Percentiles rank a stretch among this genome's conserved stretches.
phyloP scores from a whole-genome alignment of 1,140 invertebrate species.

The Ips nitidus region DNA sequence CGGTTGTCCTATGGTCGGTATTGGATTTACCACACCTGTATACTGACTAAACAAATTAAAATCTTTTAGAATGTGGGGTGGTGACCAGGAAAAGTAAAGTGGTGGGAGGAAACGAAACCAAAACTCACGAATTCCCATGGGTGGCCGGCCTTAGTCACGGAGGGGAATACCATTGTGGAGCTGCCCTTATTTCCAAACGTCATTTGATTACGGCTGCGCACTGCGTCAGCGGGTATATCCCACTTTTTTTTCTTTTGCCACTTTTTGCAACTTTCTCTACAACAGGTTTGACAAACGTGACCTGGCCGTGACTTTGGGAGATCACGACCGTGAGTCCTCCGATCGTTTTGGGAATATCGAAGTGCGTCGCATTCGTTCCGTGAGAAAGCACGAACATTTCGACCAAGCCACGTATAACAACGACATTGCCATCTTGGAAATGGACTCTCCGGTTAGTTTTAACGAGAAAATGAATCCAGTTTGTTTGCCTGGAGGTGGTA shows the following conservation, averaged over 20 bases:
- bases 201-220: constrained; percentile 65
- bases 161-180: constrained; percentile 74
- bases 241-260: constrained; percentile 10
- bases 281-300: constrained; percentile 53
- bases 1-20: neutral
- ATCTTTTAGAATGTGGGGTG: constrained; percentile 65
- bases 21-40: neutral
- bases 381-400: constrained; percentile 67
- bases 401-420: constrained; percentile 72
- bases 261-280: constrained; percentile 2
- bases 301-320: constrained; percentile 54
- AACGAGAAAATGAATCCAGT: constrained; percentile 65
- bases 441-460: constrained; percentile 65
- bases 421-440: constrained; percentile 76
- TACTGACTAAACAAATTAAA: neutral
- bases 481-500: constrained; percentile 67
- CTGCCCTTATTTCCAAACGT: constrained; percentile 63
- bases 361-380: constrained; percentile 51
- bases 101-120: constrained; percentile 70
- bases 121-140: constrained; percentile 74
- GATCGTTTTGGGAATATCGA: constrained; percentile 40
- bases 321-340: constrained; percentile 51
- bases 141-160: constrained; percentile 67
- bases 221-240: constrained; percentile 59
- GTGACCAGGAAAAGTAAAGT: constrained; percentile 66